Evolutionary conservation across 2,113 vertebrate species (phyloP).

Genomic region (Sceloporus tristichus): DNA sequence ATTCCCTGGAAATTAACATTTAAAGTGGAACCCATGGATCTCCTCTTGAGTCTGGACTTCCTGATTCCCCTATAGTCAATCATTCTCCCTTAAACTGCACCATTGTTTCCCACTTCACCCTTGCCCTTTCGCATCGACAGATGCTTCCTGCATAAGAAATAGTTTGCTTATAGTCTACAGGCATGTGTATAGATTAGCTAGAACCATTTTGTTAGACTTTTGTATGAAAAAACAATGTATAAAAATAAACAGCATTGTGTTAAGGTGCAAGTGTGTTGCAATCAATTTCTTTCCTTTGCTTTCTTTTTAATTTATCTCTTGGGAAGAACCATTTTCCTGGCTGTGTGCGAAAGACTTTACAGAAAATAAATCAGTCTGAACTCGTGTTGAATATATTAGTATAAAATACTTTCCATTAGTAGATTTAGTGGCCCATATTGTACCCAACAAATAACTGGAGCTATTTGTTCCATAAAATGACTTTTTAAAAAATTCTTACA

Average conservation of each 20-base stretch:
- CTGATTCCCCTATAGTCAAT: constrained; percentile 59
- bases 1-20: constrained; percentile 19
- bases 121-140: constrained; percentile 63
- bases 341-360: constrained; percentile 13
- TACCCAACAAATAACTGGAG: background rate
- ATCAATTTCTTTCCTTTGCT: constrained; percentile 20
- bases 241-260: constrained; percentile 50
- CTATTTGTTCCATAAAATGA: background rate
- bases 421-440: background rate
- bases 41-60: constrained; percentile 35
- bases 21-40: constrained; percentile 23
- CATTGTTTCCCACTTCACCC: constrained; percentile 54
- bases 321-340: constrained; percentile 16
- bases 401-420: background rate
- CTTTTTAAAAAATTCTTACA: background rate
- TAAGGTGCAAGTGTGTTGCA: constrained; percentile 19
- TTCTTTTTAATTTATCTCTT: constrained; percentile 40
- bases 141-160: constrained; percentile 69
- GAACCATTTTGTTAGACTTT: constrained; percentile 40
- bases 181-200: constrained; percentile 37
- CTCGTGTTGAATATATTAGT: background rate
- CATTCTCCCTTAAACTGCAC: constrained; percentile 53
- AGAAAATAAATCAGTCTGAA: background rate
- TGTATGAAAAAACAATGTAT: constrained; percentile 45
- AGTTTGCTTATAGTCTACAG: constrained; percentile 34